Evolutionary conservation across 2,797 vertebrate genomes (phyloP), one percentile per base, ranked within the genome.

Genomic region (Potorous gilbertii): DNA sequence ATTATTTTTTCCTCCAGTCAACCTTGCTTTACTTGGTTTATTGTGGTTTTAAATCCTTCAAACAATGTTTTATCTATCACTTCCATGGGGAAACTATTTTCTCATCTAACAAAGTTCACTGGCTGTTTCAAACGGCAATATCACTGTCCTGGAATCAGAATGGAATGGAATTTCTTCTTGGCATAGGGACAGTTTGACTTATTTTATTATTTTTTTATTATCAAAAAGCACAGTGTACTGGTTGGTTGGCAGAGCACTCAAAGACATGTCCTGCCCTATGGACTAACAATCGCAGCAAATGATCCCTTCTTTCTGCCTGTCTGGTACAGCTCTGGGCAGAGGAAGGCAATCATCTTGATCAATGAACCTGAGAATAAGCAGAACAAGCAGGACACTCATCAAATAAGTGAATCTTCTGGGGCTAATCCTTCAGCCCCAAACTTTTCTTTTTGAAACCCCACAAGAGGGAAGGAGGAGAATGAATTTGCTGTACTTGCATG

Each of bases 301-400:
- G 96, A 97, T 96, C 95, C 97, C 90, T 96, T 97, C 40, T 92
- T 92, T 92, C 95, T 96, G 95, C 94, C 95, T 96, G 96, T 93
- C 40, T 96, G 97, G 21, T 92, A 54, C 93, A 81, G 93, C 91
- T 92, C 90, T 92, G 97, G 93, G 95, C 95, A 92, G 95, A 92
- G 90, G 55, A 96, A 97, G 93, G 95, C 97, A 97, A 98, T 98
- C 97, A 97, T 98, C 96, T 97, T 98, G 97, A 97, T 98, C 97
- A 97, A 98, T 97, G 97, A 97, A 96, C 97, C 97, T 13, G 81
- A 97, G 93, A 93, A 97, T 96, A 96, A 97, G 97, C 94, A 95
- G 94, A 95, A 92, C 93, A 91, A 93, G 95, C 97, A 97, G 66
- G 96, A 96, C 94, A 98, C 97, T 97, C 98, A 98, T 97, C 97